A percentile compares a stretch with the other conserved stretches of the same genome.
These are phyloP conservation scores for Drosophila nr. fundita DNA, from an alignment of 2,888 invertebrate genomes.

Conservation along the genomic window DNA sequence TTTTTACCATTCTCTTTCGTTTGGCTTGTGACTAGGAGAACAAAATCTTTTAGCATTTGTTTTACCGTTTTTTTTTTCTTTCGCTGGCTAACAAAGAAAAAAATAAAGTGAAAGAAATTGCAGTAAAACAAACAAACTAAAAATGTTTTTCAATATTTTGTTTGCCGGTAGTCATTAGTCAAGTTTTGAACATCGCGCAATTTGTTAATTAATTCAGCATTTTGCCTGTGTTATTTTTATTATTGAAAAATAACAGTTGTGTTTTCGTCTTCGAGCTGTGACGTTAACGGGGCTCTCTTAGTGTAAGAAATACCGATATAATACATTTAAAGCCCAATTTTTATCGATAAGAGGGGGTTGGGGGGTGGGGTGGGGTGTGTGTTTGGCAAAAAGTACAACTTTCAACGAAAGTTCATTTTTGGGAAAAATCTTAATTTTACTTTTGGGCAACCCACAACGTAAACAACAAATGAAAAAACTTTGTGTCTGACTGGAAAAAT, in stretches of 20 bases:
- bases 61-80: slow-evolving; percentile 2
- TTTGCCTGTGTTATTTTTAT: neutral
- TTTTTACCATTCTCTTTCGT: slow-evolving; percentile 14
- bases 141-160: neutral
- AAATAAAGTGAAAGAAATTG: neutral
- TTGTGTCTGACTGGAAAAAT: neutral
- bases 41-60: neutral
- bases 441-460: neutral
- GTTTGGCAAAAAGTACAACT: neutral
- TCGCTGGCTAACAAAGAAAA: neutral
- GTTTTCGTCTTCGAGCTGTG: neutral
- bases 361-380: neutral
- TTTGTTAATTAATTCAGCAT: neutral
- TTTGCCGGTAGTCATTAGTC: neutral
- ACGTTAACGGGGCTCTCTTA: neutral
- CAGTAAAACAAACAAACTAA: neutral
- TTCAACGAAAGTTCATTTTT: neutral
- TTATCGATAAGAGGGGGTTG: accelerated
- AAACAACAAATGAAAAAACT: neutral
- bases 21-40: slow-evolving; percentile 34
- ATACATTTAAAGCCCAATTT: neutral
- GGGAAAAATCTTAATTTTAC: neutral
- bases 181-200: neutral
- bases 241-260: neutral
- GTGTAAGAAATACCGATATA: neutral